phyloP scores from a whole-genome alignment of 92 coral and sea anemone genomes.

The Epizoanthus illoricatus region DNA sequence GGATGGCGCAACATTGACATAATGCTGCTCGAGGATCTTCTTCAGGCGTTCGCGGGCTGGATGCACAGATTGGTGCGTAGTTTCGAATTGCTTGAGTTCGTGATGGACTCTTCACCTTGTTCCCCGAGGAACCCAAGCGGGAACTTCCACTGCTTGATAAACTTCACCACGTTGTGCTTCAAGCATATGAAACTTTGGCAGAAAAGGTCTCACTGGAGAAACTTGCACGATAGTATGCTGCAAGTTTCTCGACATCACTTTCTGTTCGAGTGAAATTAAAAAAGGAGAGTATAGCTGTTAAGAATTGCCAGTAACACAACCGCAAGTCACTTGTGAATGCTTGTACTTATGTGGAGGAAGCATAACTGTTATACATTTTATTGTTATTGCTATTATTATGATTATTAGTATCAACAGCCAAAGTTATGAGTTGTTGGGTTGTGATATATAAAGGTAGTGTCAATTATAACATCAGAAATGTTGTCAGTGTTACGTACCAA shows the following conservation, averaged over 20 bases:
- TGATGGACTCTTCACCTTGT: background rate
- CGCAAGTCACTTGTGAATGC: no score
- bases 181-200: slow-evolving; percentile 6
- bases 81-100: slow-evolving; percentile 6
- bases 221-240: background rate
- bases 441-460: no score
- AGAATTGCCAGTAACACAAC: background rate
- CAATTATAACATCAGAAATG: no score
- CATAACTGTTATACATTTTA: no score
- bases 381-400: no score
- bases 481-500: no score
- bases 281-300: background rate
- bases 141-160: background rate
- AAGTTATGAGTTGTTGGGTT: no score
- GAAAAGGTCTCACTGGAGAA: slow-evolving; percentile 1
- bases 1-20: background rate
- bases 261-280: background rate
- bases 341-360: no score
- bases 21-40: slow-evolving; percentile 7
- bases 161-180: slow-evolving; percentile 9
- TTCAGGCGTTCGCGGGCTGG: slow-evolving; percentile 8
- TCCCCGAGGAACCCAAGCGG: slow-evolving; percentile 1
- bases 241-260: background rate
- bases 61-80: slow-evolving; percentile 5
- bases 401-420: no score